Base-by-base conservation (phyloP, 2,797 vertebrate genomes). In the Lagorchestes hirsutus region DNA sequence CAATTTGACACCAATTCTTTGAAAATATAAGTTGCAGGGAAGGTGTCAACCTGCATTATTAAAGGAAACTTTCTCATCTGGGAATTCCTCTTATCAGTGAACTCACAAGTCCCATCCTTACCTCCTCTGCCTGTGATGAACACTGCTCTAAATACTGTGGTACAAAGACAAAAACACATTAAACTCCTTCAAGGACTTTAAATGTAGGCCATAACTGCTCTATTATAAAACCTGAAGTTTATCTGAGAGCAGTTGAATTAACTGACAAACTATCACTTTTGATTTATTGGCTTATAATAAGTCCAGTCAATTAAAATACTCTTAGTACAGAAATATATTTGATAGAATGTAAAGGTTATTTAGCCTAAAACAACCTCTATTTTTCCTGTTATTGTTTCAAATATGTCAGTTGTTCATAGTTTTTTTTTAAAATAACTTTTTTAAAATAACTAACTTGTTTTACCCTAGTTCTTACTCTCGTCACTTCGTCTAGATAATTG, bases 331-430 rank as follows among this genome's bases (percentile, higher is more conserved):
- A 59, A 59, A 59, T 31, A 9, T 31, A 31, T 59, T 58, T 9
- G 56, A 24, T 57, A 57, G 56, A 57, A 59, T 24, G 18, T 24
- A 57, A 50, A 94, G 4, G 0, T 3, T 4, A 22, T 27, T 92
- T 58, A 31, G n/a, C 52, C 92, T 91, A 87, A 93, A 97, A 95
- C 4, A 93, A 5, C 55, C 52, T 92, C 82, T 94, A 14, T n/a
- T 50, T 54, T 11, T 92, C 1, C 2, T 34, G 74, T 10, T 14
- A 90, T 18, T 3, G 0, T 90, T 96, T 94, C 93, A 28, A 18
- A n/a, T 91, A 96, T 96, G 92, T 5, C 31, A 58, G 5, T 52
- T 91, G 5, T 50, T 55, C 46, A 29, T 0, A 6, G n/a, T 54
- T 98, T 96, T 97, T 90, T 91, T 52, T 52, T n/a, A n/a, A n/a